These are phyloP conservation scores for Anastatus disparis DNA, from an alignment of 1,140 invertebrate genomes.

Conservation along the genomic window DNA sequence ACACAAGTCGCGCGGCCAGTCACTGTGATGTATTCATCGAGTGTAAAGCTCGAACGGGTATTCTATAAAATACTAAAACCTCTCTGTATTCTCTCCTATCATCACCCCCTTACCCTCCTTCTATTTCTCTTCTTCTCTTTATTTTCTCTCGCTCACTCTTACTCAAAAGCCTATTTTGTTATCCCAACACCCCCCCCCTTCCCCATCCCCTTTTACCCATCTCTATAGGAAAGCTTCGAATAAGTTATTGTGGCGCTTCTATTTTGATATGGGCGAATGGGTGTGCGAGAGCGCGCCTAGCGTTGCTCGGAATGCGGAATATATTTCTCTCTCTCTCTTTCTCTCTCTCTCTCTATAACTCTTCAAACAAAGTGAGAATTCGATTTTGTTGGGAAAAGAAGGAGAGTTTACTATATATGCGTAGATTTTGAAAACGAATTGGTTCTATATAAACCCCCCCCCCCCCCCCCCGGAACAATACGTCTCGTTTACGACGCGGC, in stretches of 20 bases:
- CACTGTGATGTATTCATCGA: slow-evolving; percentile 58
- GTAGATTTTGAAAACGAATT: too few species aligned
- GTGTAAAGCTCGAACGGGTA: slow-evolving; percentile 49
- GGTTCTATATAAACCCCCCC: too few species aligned
- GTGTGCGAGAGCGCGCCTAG: slow-evolving; percentile 50
- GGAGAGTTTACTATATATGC: too few species aligned
- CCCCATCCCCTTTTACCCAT: too few species aligned
- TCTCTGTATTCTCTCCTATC: too few species aligned
- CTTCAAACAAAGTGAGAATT: slow-evolving; percentile 58
- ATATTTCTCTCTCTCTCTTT: slow-evolving; percentile 43
- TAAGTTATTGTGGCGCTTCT: slow-evolving; percentile 59
- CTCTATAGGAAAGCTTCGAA: slow-evolving; percentile 45
- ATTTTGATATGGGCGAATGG: slow-evolving; percentile 59
- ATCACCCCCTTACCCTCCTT: too few species aligned
- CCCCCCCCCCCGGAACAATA: slow-evolving; percentile 53
- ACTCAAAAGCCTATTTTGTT: too few species aligned
- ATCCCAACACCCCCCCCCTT: too few species aligned
- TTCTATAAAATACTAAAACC: slow-evolving; percentile 56
- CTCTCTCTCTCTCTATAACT: too few species aligned
- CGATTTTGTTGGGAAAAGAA: slow-evolving; percentile 54
- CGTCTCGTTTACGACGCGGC: slow-evolving; percentile 52
- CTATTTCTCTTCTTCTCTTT: too few species aligned
- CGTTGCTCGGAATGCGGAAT: slow-evolving; percentile 55
- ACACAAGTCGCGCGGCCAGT: slow-evolving; percentile 43
- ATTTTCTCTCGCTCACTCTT: too few species aligned